These are phyloP conservation scores for Hyla sarda DNA, from an alignment of 2,113 vertebrate genomes.

Conservation along the genomic window DNA sequence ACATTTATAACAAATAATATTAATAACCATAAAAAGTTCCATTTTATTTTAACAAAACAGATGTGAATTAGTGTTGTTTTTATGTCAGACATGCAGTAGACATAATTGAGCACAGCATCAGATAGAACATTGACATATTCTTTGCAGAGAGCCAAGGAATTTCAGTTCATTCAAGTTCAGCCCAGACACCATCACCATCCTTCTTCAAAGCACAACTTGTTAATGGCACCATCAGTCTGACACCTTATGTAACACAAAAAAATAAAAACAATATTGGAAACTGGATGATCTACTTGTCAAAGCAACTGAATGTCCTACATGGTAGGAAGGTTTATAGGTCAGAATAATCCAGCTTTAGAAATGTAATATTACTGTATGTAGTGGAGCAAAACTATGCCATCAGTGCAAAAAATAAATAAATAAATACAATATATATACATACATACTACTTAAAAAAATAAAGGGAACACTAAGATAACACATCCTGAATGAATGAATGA, in stretches of 20 bases:
- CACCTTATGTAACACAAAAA: constrained; percentile 25
- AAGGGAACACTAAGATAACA: too few species aligned
- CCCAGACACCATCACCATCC: constrained; percentile 9
- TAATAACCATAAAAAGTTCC: not conserved
- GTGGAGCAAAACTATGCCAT: not conserved
- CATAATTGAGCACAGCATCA: not conserved
- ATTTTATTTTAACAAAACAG: not conserved
- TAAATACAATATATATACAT: too few species aligned
- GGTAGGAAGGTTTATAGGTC: constrained; percentile 30
- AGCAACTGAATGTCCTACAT: not conserved
- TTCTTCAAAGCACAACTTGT: constrained; percentile 8
- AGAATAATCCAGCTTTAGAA: constrained; percentile 6
- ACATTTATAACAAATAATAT: not conserved
- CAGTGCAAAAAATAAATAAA: not conserved
- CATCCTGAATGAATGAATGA: too few species aligned
- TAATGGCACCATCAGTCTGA: constrained; percentile 36
- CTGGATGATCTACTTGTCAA: constrained; percentile 16
- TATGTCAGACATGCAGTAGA: not conserved
- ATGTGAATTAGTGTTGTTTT: not conserved
- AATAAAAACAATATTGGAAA: constrained; percentile 27
- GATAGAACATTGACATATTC: constrained; percentile 23
- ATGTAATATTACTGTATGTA: not conserved
- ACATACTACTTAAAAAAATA: too few species aligned
- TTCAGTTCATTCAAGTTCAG: constrained; percentile 8
- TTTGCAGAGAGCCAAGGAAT: not conserved